phyloP scores from a whole-genome alignment of 2,888 invertebrate species.

The Palloptera scutellata region DNA sequence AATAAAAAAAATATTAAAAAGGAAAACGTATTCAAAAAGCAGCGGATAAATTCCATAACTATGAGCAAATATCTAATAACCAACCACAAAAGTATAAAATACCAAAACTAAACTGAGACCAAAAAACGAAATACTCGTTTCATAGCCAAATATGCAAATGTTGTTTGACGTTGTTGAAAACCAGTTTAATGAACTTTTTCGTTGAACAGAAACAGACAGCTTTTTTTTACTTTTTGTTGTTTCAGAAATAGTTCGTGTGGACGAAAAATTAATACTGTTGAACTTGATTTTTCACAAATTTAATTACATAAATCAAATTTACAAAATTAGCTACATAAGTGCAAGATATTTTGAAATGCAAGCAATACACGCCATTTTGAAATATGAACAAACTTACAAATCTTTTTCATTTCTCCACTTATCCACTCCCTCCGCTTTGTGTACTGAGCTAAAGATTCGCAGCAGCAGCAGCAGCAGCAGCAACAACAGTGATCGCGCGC shows the following conservation, averaged over 20 bases:
- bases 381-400: too few relatives aligned
- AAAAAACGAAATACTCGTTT: slow-evolving; percentile 32
- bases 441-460: too few relatives aligned
- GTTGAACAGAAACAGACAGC: neutral
- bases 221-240: neutral
- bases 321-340: too few relatives aligned
- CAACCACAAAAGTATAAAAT: slow-evolving; percentile 38
- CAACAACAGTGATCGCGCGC: too few relatives aligned
- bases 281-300: slow-evolving; percentile 6
- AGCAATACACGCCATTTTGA: too few relatives aligned
- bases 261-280: neutral
- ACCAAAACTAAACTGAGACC: slow-evolving; percentile 43
- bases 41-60: slow-evolving; percentile 29
- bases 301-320: too few relatives aligned
- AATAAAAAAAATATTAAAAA: too few relatives aligned
- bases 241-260: neutral
- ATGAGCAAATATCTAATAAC: slow-evolving; percentile 22
- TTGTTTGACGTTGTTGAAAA: slow-evolving; percentile 44
- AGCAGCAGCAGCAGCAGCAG: too few relatives aligned
- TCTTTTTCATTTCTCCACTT: too few relatives aligned
- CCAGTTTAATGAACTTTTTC: slow-evolving; percentile 58
- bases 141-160: slow-evolving; percentile 38
- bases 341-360: too few relatives aligned
- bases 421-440: too few relatives aligned
- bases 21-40: too few relatives aligned